phyloP scores from a whole-genome alignment of 2,113 vertebrate genomes.

The Mohoua ochrocephala region DNA sequence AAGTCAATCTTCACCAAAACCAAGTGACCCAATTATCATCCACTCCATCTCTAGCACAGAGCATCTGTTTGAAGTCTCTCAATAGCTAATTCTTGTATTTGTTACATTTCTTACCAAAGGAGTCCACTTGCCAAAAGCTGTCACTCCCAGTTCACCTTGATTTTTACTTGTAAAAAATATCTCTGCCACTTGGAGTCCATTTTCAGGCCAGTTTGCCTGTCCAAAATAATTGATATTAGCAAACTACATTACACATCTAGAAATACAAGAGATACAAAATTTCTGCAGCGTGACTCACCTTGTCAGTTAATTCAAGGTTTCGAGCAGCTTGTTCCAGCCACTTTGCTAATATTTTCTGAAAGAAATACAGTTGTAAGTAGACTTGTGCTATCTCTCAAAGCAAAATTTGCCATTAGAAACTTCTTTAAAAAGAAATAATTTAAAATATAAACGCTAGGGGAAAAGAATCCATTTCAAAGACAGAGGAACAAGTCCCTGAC shows the following conservation, averaged over 20 bases:
- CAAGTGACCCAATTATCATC: neutral
- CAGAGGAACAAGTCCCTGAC: neutral
- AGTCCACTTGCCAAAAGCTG: slow-evolving; percentile 77
- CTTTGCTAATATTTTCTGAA: slow-evolving; percentile 84
- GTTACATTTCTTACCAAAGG: slow-evolving; percentile 72
- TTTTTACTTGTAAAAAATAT: slow-evolving; percentile 77
- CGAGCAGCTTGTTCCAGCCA: slow-evolving; percentile 90
- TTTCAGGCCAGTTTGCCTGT: slow-evolving; percentile 91
- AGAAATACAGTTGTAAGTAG: neutral
- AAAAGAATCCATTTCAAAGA: neutral
- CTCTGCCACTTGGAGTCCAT: slow-evolving; percentile 87
- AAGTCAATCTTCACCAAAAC: neutral
- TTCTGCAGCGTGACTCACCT: slow-evolving; percentile 72
- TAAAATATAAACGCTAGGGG: neutral
- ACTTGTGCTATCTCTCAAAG: neutral
- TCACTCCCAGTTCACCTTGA: slow-evolving; percentile 64
- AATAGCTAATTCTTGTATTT: neutral
- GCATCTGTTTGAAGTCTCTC: neutral
- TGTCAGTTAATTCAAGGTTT: slow-evolving; percentile 92
- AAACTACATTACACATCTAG: neutral
- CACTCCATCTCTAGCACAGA: neutral
- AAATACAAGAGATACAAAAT: neutral
- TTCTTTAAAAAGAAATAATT: neutral
- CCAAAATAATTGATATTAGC: neutral
- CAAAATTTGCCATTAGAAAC: neutral